These are phyloP conservation scores for Notodromas monacha DNA, from an alignment of 2,888 invertebrate species.

Conservation along the genomic window DNA sequence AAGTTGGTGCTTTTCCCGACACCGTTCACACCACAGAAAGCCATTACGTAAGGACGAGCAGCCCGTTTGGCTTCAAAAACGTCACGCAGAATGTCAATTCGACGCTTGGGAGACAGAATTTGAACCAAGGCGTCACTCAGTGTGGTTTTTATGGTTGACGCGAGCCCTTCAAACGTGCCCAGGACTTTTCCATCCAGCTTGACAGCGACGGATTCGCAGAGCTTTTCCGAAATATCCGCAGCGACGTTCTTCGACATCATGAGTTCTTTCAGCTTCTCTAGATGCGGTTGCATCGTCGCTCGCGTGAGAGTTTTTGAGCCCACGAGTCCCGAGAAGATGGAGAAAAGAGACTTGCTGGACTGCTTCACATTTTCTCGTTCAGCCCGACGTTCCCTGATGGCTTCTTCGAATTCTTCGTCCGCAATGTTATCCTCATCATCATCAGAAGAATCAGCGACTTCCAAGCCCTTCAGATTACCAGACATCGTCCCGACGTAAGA, in stretches of 20 bases:
- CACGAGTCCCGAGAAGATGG: constrained; percentile 53
- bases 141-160: constrained; percentile 50
- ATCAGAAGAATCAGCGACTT: constrained; percentile 27
- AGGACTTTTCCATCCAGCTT: constrained; percentile 65
- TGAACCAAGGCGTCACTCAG: constrained; percentile 67
- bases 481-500: not conserved
- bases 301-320: constrained; percentile 51
- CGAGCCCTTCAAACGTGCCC: constrained; percentile 80
- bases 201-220: constrained; percentile 64
- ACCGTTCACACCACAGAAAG: constrained; percentile 95
- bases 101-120: constrained; percentile 68
- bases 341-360: constrained; percentile 26
- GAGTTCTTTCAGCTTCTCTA: constrained; percentile 81
- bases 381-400: constrained; percentile 20
- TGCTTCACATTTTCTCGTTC: constrained; percentile 11
- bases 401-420: constrained; percentile 21
- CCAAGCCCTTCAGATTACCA: not conserved
- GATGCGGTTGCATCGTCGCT: constrained; percentile 43
- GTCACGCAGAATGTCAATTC: constrained; percentile 83
- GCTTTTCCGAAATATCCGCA: constrained; percentile 61
- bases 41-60: constrained; percentile 61
- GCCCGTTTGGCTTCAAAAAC: constrained; percentile 51
- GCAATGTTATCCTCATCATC: constrained; percentile 26
- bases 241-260: constrained; percentile 92
- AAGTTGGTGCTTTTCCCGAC: constrained; percentile 96